A percentile compares a stretch with the other conserved stretches of the same genome.
Evolutionary conservation across 2,888 invertebrate species (phyloP).

Genomic region (Pammene fasciana): DNA sequence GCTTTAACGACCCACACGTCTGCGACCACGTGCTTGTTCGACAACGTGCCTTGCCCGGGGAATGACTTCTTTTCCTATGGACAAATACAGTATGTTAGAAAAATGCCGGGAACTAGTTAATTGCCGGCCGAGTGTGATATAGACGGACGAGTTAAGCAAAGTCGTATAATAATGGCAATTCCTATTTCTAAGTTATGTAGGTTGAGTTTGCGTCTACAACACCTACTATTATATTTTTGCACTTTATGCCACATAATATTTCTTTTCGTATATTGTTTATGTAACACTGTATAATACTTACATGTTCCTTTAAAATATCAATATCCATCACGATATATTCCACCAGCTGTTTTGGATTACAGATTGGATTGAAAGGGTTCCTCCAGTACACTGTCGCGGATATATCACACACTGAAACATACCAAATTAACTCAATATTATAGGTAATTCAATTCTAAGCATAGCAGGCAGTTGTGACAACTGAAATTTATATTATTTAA

Average conservation of each 20-base stretch:
- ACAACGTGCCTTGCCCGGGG: conserved; percentile 94
- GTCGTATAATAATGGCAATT: no score
- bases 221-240: no score
- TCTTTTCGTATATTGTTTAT: not conserved
- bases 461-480: no score
- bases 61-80: conserved; percentile 88
- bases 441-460: no score
- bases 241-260: no score
- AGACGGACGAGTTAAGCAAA: not conserved
- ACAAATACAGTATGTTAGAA: not conserved
- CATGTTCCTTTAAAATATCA: conserved; percentile 88
- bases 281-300: conserved; percentile 53
- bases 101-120: not conserved
- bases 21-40: conserved; percentile 93
- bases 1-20: conserved; percentile 97
- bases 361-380: conserved; percentile 92
- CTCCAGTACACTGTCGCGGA: conserved; percentile 92
- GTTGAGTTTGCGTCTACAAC: no score
- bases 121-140: not conserved
- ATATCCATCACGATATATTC: conserved; percentile 98
- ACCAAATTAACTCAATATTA: no score
- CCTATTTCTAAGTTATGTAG: not conserved
- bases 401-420: conserved; percentile 90
- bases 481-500: no score
- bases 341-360: conserved; percentile 94